Conservation (phyloP, 2,888 invertebrate species). For the Drosophila demipolita region DNA sequence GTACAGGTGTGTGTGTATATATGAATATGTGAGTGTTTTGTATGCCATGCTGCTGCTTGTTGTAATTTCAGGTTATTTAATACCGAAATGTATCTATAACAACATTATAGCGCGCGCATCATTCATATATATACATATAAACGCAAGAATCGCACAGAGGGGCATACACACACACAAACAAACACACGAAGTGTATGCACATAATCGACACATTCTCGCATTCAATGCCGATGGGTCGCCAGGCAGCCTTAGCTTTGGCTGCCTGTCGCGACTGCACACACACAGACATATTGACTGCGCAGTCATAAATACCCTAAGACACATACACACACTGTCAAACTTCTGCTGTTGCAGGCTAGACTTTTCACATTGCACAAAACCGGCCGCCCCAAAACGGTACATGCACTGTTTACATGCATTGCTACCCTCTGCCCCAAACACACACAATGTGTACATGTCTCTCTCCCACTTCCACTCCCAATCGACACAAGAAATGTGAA, state of each 20-base stretch:
- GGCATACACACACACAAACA: slow-evolving; percentile 33
- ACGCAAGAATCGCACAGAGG: slow-evolving; percentile 46
- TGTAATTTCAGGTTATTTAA: slow-evolving; percentile 80
- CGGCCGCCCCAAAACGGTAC: slow-evolving; percentile 66
- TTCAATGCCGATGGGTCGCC: slow-evolving; percentile 59
- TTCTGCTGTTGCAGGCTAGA: slow-evolving; percentile 49
- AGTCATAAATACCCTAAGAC: slow-evolving; percentile 63
- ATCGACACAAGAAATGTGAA: slow-evolving; percentile 55
- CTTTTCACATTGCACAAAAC: slow-evolving; percentile 62
- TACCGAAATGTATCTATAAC: slow-evolving; percentile 80
- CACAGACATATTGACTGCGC: slow-evolving; percentile 68
- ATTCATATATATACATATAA: slow-evolving; percentile 52
- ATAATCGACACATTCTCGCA: slow-evolving; percentile 75
- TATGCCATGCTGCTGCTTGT: slow-evolving; percentile 65
- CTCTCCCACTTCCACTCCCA: slow-evolving; percentile 15
- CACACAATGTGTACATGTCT: slow-evolving; percentile 3
- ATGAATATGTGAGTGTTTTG: slow-evolving; percentile 34
- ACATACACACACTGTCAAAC: slow-evolving; percentile 19
- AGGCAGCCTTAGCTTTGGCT: slow-evolving; percentile 52
- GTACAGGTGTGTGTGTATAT: slow-evolving; percentile 24
- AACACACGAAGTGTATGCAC: slow-evolving; percentile 62
- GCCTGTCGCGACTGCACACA: slow-evolving; percentile 44
- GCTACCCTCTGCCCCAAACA: not conserved
- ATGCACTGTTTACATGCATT: slow-evolving; percentile 61
- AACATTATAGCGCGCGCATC: slow-evolving; percentile 76